A percentile compares a stretch with the other conserved stretches of the same genome.
Evolutionary conservation across 2,888 invertebrate genomes (phyloP).

Genomic region (Agriotes lineatus): DNA sequence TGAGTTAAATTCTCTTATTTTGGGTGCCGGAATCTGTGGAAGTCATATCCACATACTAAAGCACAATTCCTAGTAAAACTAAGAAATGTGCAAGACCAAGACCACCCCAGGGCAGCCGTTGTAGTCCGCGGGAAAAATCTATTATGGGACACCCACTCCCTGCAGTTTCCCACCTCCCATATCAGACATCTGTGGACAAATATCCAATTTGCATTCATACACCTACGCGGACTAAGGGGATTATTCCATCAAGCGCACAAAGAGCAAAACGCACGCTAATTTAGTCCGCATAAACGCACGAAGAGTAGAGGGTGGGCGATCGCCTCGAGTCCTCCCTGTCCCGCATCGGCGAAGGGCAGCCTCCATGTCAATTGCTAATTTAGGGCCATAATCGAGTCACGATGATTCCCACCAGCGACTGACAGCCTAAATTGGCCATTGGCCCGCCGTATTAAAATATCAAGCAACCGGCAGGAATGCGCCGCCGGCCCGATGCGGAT

Average conservation of each 20-base stretch:
- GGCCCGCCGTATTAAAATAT: constrained; percentile 8
- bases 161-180: constrained; percentile 16
- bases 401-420: constrained; percentile 14
- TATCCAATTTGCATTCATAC: constrained; percentile 28
- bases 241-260: constrained; percentile 38
- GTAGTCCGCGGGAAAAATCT: constrained; percentile 7
- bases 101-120: neutral
- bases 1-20: too few species aligned
- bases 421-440: constrained; percentile 7
- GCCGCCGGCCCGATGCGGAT: neutral
- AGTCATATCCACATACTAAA: too few species aligned
- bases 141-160: neutral
- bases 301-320: constrained; percentile 27
- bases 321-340: neutral
- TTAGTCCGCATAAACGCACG: constrained; percentile 30
- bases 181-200: constrained; percentile 26
- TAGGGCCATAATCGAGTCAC: constrained; percentile 37
- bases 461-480: constrained; percentile 3
- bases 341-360: constrained; percentile 10
- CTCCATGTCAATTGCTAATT: constrained; percentile 44
- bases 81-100: too few species aligned
- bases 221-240: constrained; percentile 28
- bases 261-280: constrained; percentile 40
- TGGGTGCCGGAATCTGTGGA: too few species aligned
- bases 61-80: too few species aligned